Base-by-base conservation (phyloP, 2,113 vertebrate species). In the Cephalopholis sonnerati region DNA sequence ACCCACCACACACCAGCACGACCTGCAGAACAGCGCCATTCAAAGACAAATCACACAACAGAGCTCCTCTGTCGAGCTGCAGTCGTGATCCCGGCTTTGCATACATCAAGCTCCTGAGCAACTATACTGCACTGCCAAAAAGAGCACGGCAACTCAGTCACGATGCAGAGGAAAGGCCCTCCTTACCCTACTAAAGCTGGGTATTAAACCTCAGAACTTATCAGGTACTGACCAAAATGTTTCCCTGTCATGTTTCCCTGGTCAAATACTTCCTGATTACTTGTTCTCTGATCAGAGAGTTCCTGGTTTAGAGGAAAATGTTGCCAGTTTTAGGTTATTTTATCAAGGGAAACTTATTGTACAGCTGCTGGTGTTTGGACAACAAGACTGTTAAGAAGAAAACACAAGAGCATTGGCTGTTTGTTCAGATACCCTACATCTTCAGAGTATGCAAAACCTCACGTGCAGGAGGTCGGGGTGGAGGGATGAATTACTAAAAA, bases 31-130 rank as follows among this genome's bases (percentile, higher is more conserved):
- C 68, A 51, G 75, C 50, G 9, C 65, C 83, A 82, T 90, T 90
- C 83, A 85, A 74, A 89, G 71, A 72, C 74, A 75, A 79, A 88
- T 78, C 82, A 65, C 59, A 81, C 72, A 79, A 55, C 72, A 70
- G 71, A 85, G 79, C 70, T 76, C 73, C 82, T 92, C 77, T 74
- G 82, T 80, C 1, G 55, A 88, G 86, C 79, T 50, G 73, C 83
- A 64, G 90, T 90, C 81, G 77, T 92, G 91, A 91, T 89, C 77
- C 71, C 41, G 10, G 90, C 85, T 93, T 90, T 92, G 84, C 90
- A 93, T 89, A 91, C 87, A 93, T 92, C 85, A 91, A 75, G 25
- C 69, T 81, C 74, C 84, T 18, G 55, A 89, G 77, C 61, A 58
- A 39, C 87, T 78, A 48, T 13, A 36, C n/a, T 4, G 57, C 27